phyloP scores from a whole-genome alignment of 2,888 invertebrate species.

The Gnatocerus cornutus region DNA sequence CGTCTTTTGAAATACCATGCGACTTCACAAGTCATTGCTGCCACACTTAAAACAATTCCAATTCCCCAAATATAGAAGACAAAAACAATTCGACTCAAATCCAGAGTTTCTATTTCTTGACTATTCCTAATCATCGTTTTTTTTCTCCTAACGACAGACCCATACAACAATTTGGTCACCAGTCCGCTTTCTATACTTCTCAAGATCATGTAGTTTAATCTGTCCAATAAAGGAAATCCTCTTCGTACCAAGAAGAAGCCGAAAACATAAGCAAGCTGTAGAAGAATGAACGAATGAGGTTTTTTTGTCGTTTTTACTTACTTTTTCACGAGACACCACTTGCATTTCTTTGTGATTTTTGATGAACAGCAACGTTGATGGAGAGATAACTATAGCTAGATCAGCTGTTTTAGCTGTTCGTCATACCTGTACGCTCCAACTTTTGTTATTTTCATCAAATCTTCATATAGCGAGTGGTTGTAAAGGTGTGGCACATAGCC shows the following conservation, averaged over 20 bases:
- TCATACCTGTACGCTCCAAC: too few species aligned
- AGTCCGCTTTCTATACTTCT: constrained; percentile 4
- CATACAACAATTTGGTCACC: constrained; percentile 1
- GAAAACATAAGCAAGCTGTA: not conserved
- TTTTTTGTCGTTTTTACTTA: too few species aligned
- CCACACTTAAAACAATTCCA: not conserved
- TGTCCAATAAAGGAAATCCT: constrained; percentile 5
- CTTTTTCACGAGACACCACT: not conserved
- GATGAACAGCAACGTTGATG: too few species aligned
- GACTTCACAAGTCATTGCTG: not conserved
- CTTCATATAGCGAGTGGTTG: too few species aligned
- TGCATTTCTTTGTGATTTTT: constrained; percentile 2
- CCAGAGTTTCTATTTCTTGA: not conserved
- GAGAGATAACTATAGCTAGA: too few species aligned
- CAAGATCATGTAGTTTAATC: not conserved
- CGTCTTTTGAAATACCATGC: too few species aligned
- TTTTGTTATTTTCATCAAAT: too few species aligned
- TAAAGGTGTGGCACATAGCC: too few species aligned
- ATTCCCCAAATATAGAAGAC: not conserved
- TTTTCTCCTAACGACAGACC: too few species aligned
- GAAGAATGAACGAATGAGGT: not conserved
- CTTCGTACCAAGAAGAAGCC: not conserved
- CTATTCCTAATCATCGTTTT: too few species aligned
- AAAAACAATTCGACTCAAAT: not conserved
- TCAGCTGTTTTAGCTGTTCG: not conserved